phyloP scores from a whole-genome alignment of 2,888 invertebrate species.

The Metopia argyrocephala region DNA sequence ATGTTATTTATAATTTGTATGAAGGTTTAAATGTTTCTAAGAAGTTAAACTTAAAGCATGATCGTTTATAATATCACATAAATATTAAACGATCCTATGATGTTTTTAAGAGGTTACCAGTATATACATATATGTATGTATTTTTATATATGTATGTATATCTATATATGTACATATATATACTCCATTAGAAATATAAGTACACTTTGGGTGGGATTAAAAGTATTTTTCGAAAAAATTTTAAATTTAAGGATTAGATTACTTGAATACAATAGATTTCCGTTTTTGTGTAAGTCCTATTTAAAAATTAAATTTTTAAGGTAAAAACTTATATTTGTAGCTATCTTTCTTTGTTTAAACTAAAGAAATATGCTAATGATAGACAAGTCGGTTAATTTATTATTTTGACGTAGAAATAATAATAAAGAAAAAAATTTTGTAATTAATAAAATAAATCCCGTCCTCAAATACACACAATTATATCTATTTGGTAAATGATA shows the following conservation, averaged over 20 bases:
- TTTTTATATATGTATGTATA: background rate
- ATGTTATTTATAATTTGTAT: constrained; percentile 15
- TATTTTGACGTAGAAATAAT: too few species aligned
- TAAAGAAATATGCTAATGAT: background rate
- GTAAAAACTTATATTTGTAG: background rate
- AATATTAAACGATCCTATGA: too few species aligned
- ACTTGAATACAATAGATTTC: too few species aligned
- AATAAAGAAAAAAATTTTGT: too few species aligned
- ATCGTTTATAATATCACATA: too few species aligned
- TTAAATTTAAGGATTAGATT: background rate
- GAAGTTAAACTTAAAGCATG: too few species aligned
- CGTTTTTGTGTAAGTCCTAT: too few species aligned
- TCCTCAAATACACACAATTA: background rate
- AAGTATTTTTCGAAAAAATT: background rate
- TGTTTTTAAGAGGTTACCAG: too few species aligned
- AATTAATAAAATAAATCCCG: too few species aligned
- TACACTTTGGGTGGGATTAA: constrained; percentile 2
- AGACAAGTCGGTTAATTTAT: background rate
- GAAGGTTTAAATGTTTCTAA: too few species aligned
- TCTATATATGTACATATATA: background rate
- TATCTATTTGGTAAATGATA: constrained; percentile 64
- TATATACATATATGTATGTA: too few species aligned
- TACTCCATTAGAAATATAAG: background rate
- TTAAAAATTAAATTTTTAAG: background rate
- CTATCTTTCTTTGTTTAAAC: background rate